phyloP scores from a whole-genome alignment of 2,888 invertebrate genomes.

The Nephrotoma flavescens region DNA sequence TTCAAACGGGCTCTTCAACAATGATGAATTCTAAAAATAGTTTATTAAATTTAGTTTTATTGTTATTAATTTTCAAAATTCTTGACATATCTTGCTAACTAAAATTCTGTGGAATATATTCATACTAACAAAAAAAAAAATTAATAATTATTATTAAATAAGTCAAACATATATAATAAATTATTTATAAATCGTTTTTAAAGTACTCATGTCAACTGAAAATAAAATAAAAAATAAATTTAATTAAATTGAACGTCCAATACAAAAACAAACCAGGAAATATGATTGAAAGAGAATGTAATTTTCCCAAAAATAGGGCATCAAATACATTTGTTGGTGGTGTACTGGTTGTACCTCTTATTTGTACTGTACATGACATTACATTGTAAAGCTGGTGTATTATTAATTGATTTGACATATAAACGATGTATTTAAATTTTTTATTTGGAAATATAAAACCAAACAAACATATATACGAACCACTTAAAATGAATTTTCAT shows the following conservation, averaged over 20 bases:
- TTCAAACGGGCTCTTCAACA: conserved; percentile 21
- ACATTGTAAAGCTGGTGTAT: too few species aligned
- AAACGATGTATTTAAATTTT: background rate
- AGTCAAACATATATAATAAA: background rate
- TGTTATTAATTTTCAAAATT: background rate
- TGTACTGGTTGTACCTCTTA: too few species aligned
- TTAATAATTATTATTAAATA: background rate
- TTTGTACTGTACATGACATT: too few species aligned
- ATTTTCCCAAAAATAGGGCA: too few species aligned
- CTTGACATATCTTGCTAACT: conserved; percentile 1
- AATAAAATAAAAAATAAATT: background rate
- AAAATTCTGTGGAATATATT: background rate
- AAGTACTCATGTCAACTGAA: background rate
- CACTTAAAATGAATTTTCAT: background rate
- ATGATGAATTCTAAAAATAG: conserved; percentile 14
- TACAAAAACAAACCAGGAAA: background rate
- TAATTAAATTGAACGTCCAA: background rate
- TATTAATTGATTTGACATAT: background rate
- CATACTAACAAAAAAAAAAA: background rate
- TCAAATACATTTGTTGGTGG: too few species aligned
- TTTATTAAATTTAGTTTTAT: background rate
- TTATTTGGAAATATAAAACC: background rate
- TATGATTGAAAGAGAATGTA: too few species aligned
- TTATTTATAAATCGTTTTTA: background rate
- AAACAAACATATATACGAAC: background rate